These are phyloP conservation scores for Mechanitis mazaeus DNA, from an alignment of 2,888 invertebrate genomes.

Conservation along the genomic window DNA sequence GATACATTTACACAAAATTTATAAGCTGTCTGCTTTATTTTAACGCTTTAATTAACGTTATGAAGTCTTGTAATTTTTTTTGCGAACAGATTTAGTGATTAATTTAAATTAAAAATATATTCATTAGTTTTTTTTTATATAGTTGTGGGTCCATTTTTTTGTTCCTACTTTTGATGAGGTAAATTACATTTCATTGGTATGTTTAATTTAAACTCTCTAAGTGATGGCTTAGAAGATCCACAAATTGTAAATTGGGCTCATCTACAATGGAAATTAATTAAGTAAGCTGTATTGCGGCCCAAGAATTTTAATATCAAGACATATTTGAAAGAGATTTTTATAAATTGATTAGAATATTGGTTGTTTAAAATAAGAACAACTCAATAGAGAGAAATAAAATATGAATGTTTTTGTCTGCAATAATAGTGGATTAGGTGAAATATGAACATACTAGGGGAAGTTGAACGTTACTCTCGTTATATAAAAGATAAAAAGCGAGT, in stretches of 20 bases:
- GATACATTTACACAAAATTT: background rate
- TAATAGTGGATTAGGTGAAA: too few species aligned
- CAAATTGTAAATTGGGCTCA: conserved; percentile 20
- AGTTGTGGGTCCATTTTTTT: too few species aligned
- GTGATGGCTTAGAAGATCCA: conserved; percentile 12
- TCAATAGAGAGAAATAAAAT: too few species aligned
- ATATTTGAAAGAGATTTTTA: conserved; percentile 1
- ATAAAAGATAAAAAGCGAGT: too few species aligned
- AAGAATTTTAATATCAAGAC: conserved; percentile 18
- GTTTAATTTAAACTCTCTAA: conserved; percentile 20
- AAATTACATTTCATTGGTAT: conserved; percentile 1
- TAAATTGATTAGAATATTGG: too few species aligned
- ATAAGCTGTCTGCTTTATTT: background rate
- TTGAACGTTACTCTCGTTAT: too few species aligned
- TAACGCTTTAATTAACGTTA: background rate
- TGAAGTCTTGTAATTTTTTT: background rate
- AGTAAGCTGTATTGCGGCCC: conserved; percentile 14
- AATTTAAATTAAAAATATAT: background rate
- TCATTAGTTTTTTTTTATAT: background rate
- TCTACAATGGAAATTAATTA: conserved; percentile 24
- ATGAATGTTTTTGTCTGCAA: too few species aligned
- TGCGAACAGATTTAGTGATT: background rate
- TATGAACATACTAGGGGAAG: too few species aligned
- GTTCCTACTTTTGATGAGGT: background rate
- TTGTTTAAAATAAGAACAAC: too few species aligned